Evolutionary conservation across 2,888 invertebrate species (phyloP), one percentile per base, ranked within the genome.

Genomic region (Anaspis maculata): DNA sequence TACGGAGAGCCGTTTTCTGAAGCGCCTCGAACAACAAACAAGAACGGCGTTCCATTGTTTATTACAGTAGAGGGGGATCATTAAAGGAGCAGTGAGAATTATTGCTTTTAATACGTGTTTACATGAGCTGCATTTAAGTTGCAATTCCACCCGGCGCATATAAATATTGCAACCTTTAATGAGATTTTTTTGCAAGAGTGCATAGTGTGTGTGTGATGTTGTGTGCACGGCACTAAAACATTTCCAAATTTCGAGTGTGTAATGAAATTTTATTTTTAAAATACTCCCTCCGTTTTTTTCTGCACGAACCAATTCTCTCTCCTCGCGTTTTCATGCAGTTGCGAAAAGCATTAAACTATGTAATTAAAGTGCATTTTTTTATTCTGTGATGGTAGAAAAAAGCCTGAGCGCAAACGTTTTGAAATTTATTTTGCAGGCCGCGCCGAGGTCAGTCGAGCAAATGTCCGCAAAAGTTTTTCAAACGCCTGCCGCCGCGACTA

Each of bases 41-140:
- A 19, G 19, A 6, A 19, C 5, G 5, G 9, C 19, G 19, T 9
- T 19, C 19, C 19, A 19, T 6, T 40, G 41, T 49, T 51, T 49
- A 51, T 49, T 44, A 39, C 37, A 10, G n/a, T n/a, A n/a, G n/a
- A n/a, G n/a, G n/a, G n/a, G n/a, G 43, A 46, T 47, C 48, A 46
- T 49, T 50, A 49, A 45, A 49, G 32, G 35, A 40, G 38, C 36
- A 25, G 34, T 43, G 42, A 46, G n/a, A 51, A 49, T 49, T 52
- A 50, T 51, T 45, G 48, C 50, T 39, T 47, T 51, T 51, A 48
- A 49, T 51, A 50, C 46, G 44, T 47, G 46, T 46, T 45, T 51
- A 46, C 45, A 45, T 38, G 44, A 30, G 37, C 39, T 41, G 48
- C 45, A 46, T 50, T 50, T 41, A 49, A 48, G 42, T 40, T 40